Percentiles rank a stretch among this genome's conserved stretches.
Conservation (phyloP, 1,140 invertebrate genomes). For the Zophobas morio region DNA sequence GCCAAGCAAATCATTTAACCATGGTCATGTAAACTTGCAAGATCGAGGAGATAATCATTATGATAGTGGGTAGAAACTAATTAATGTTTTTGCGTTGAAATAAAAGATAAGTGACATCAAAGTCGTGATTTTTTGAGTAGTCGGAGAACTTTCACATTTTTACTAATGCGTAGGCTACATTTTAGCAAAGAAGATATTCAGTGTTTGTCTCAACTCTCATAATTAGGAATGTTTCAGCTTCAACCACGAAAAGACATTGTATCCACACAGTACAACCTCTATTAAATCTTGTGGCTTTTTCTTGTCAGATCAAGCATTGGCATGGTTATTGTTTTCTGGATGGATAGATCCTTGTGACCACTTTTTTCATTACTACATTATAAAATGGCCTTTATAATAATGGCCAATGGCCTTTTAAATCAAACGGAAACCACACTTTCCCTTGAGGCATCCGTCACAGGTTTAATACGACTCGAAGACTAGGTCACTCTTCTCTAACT, state of each 20-base stretch:
- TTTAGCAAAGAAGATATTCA: too few relatives aligned
- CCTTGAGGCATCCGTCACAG: slow-evolving; percentile 22
- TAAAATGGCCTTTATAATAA: slow-evolving; percentile 21
- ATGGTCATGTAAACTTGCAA: background rate
- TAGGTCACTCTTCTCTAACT: slow-evolving; percentile 22
- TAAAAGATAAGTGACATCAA: too few relatives aligned
- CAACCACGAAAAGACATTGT: too few relatives aligned
- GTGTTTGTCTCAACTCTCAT: too few relatives aligned
- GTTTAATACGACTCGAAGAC: slow-evolving; percentile 23
- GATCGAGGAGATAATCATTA: background rate
- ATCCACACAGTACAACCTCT: background rate
- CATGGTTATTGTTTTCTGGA: background rate
- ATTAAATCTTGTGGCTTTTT: background rate
- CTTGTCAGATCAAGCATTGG: background rate
- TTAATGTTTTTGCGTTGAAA: too few relatives aligned
- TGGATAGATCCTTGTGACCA: background rate
- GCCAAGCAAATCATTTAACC: slow-evolving; percentile 14
- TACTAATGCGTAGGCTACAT: too few relatives aligned
- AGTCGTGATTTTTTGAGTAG: too few relatives aligned
- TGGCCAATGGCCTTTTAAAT: slow-evolving; percentile 32
- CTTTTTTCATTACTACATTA: slow-evolving; percentile 8
- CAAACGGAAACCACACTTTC: slow-evolving; percentile 31
- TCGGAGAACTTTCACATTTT: too few relatives aligned
- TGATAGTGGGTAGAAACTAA: background rate
- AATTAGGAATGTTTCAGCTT: too few relatives aligned